Evolutionary conservation across 2,888 invertebrate species (phyloP), one percentile per base, ranked within the genome.

Genomic region (Tenthredo livida): DNA sequence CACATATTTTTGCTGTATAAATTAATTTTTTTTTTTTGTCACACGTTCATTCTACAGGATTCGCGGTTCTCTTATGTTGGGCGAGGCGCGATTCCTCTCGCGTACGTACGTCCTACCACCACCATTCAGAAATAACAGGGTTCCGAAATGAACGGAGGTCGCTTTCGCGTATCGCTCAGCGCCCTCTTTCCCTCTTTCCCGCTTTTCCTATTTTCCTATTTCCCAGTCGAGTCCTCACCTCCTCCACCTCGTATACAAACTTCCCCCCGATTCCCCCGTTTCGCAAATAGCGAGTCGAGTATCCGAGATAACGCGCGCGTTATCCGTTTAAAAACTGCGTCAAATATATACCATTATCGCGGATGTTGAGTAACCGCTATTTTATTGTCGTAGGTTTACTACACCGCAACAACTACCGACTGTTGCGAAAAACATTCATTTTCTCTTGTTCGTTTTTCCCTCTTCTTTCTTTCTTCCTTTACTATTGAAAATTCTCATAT

Each of bases 121-220:
- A 25, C 61, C 61, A 61, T 61, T 61, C 61, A 61, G 25, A 61
- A 25, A 61, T 70, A 43, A 29, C 40, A 67, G 33, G n/a, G 25
- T 84, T 33, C 40, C 29, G 40, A 17, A 70, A 61, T 50, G 73
- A 84, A 54, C 54, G 25, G 73, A 84, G 73, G 75, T 84, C 73
- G 43, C 54, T 70, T 84, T 84, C 50, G 37, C 70, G 37, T 37
- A 21, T 43, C 47, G 47, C 12, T 47, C 47, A 75, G n/a, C 15
- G 50, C 25, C 25, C 43, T n/a, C 47, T 43, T 43, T 75, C 50
- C 29, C 25, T 25, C 61, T 58, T 33, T 33, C 4, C 25, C 25
- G 10, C 15, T 43, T 43, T 75, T 29, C 29, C 25, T 25, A 21
- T 58, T 58, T 58, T 25, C 33, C 33, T 73, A 29, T 25, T 54